Percentiles rank a stretch among this genome's conserved stretches.
Evolutionary conservation across 2,888 invertebrate genomes (phyloP).

Genomic region (Phaedon cochleariae): DNA sequence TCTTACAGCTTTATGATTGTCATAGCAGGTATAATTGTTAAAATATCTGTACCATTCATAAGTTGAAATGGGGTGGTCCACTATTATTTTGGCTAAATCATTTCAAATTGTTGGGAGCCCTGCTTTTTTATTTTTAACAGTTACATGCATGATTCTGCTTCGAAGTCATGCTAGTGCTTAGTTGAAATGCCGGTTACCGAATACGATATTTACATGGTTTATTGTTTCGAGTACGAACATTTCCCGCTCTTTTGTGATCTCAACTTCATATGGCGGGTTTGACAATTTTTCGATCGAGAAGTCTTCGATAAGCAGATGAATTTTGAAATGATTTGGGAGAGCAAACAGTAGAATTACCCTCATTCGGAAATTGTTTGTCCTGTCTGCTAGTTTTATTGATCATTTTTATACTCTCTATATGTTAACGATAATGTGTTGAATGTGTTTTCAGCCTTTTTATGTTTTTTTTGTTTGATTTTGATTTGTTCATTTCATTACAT

Average conservation of each 20-base stretch:
- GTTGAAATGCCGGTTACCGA: conserved; percentile 41
- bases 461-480: neutral
- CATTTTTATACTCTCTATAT: too few relatives aligned
- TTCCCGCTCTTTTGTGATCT: conserved; percentile 18
- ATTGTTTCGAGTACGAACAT: conserved; percentile 24
- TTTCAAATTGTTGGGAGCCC: conserved; percentile 56
- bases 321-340: neutral
- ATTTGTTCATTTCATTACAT: conserved; percentile 6
- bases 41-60: neutral
- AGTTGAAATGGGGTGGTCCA: conserved; percentile 16
- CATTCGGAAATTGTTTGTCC: neutral
- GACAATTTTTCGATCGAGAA: too few relatives aligned
- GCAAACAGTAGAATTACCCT: too few relatives aligned
- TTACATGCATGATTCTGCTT: conserved; percentile 56
- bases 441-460: neutral
- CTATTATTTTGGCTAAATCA: conserved; percentile 46
- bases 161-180: conserved; percentile 56
- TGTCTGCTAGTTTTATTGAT: neutral
- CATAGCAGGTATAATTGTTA: neutral
- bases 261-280: neutral
- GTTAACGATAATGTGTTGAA: neutral
- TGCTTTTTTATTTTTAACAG: conserved; percentile 55
- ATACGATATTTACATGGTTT: conserved; percentile 34
- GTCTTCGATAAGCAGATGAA: neutral
- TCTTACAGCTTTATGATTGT: neutral